Evolutionary conservation across 1,140 invertebrate genomes (phyloP), one percentile per base, ranked within the genome.

Genomic region (Nixonia krombeini): DNA sequence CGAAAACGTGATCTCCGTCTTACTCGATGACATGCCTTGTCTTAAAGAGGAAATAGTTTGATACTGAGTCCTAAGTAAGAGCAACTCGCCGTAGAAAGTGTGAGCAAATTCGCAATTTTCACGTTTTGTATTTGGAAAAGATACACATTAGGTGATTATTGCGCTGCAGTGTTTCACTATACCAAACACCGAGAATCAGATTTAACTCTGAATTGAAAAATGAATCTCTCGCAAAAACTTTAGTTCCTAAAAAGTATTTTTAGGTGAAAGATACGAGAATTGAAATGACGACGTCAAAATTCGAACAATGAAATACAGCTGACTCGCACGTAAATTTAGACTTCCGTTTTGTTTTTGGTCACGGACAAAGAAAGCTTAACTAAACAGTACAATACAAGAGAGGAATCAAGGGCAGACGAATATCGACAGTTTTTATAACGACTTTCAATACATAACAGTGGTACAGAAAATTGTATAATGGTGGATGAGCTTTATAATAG

Each of bases 21-120:
- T 33, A 2, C 49, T 77, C 1, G 45, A 73, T 12, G 76, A 79
- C 5, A 37, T 74, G 13, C 42, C 52, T 15, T 63, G 57, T 41
- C 66, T 78, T 3, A 80, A 76, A 31, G 76, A 83, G 46, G 79
- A 77, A 6, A 69, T 74, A 2, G 80, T 81, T 31, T 83, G 62
- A 80, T 21, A 1, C 13, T 37, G 8, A 4, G 29, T 33, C 9
- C 8, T 8, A 13, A 10, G 29, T 2, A 33, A 33, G n/a, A 28
- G n/a, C 5, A 28, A 28, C n/a, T 28, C 26, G 26, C 5, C 26
- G 31, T 33, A 12, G 13, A 5, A 12, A 33, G 13, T 33, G 8
- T 5, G 3, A 33, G 10, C 10, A 8, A 33, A n/a, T 12, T 12
- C n/a, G n/a, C n/a, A n/a, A n/a, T n/a, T n/a, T n/a, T n/a, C n/a